Evolutionary conservation across 2,113 vertebrate genomes (phyloP).

Genomic region (Aix galericulata): DNA sequence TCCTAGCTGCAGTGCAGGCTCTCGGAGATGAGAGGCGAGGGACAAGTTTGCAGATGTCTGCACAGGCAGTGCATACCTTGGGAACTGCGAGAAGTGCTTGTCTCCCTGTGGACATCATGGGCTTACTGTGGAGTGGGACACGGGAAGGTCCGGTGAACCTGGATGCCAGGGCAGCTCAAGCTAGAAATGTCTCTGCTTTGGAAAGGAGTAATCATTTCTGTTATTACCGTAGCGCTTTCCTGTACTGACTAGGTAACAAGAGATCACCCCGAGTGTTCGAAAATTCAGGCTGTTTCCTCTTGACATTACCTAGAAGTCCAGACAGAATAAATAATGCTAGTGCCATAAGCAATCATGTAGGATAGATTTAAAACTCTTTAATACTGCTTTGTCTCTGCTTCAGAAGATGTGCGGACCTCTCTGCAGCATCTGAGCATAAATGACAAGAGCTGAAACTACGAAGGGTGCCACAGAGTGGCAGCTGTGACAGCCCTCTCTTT

Average conservation of each 20-base stretch:
- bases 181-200: not conserved
- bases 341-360: not conserved
- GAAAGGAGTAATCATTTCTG: not conserved
- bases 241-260: not conserved
- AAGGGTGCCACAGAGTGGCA: not conserved
- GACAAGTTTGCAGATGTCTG: not conserved
- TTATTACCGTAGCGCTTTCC: not conserved
- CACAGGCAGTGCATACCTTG: not conserved
- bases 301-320: not conserved
- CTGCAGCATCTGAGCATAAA: not conserved
- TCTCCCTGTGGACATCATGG: not conserved
- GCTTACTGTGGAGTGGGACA: not conserved
- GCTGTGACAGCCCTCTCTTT: not conserved
- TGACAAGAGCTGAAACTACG: not conserved
- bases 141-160: not conserved
- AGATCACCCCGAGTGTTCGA: not conserved
- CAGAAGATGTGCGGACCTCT: not conserved
- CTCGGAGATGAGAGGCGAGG: not conserved
- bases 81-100: accelerated
- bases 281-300: not conserved
- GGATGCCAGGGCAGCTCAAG: not conserved
- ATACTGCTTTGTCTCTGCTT: not conserved
- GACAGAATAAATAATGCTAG: not conserved
- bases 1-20: not conserved
- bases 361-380: not conserved